A percentile compares a stretch with the other conserved stretches of the same genome.
Evolutionary conservation across 2,888 invertebrate genomes (phyloP).

Genomic region (Sinelater perroti): DNA sequence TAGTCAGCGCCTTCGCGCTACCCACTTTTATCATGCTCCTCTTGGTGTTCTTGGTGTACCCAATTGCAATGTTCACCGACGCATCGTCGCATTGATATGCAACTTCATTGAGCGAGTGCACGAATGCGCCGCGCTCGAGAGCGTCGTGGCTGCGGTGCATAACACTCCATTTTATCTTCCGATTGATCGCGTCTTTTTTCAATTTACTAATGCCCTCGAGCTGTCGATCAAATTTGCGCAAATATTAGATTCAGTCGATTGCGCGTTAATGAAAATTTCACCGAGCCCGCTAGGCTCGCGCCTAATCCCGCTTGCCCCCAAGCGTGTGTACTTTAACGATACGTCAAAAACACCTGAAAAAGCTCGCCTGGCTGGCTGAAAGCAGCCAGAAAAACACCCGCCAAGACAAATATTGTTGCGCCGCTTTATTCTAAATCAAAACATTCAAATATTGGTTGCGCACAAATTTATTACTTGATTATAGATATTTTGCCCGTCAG

Average conservation of each 20-base stretch:
- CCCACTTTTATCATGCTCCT: too few relatives aligned
- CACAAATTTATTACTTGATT: neutral
- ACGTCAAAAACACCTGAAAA: constrained; percentile 5
- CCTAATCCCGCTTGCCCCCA: too few relatives aligned
- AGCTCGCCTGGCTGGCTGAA: too few relatives aligned
- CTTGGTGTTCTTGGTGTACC: too few relatives aligned
- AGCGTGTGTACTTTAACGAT: too few relatives aligned
- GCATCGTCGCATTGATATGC: too few relatives aligned
- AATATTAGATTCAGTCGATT: constrained; percentile 20
- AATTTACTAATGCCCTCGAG: constrained; percentile 16
- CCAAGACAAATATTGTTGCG: constrained; percentile 11
- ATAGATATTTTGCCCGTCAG: neutral
- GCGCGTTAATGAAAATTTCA: too few relatives aligned
- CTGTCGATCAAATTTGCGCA: constrained; percentile 22
- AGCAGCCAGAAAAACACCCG: constrained; percentile 3
- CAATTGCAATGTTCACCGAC: too few relatives aligned
- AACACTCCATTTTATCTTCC: constrained; percentile 1
- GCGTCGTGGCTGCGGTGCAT: neutral
- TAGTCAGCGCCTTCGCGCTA: neutral
- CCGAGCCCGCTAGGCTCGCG: too few relatives aligned
- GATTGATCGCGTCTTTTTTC: constrained; percentile 21
- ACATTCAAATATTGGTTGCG: neutral
- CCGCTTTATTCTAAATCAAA: neutral
- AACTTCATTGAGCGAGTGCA: too few relatives aligned
- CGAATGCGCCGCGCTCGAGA: too few relatives aligned